Evolutionary conservation across 1,140 invertebrate species (phyloP).

Genomic region (Euura lappo): DNA sequence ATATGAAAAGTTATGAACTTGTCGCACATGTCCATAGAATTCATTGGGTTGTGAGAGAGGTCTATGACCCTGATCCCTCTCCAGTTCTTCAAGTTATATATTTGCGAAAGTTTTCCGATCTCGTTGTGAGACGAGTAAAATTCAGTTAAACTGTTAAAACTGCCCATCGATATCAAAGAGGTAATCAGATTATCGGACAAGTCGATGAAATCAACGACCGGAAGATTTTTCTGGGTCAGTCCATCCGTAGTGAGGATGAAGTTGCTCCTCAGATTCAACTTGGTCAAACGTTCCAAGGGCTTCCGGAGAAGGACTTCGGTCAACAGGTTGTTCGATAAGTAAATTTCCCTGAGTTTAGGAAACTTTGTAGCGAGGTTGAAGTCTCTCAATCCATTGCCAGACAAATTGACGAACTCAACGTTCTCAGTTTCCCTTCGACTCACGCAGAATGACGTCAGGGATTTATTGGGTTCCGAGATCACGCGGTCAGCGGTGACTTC

Average conservation of each 20-base stretch:
- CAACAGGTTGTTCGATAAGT: slow-evolving; percentile 24
- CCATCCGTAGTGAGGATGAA: slow-evolving; percentile 23
- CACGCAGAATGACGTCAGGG: slow-evolving; percentile 3
- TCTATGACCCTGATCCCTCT: slow-evolving; percentile 26
- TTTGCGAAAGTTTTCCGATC: slow-evolving; percentile 22
- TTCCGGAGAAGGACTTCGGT: slow-evolving; percentile 2
- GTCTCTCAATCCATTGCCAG: slow-evolving; percentile 13
- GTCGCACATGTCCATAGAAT: slow-evolving; percentile 20
- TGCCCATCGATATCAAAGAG: slow-evolving; percentile 23
- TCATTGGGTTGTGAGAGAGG: slow-evolving; percentile 27
- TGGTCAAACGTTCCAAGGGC: slow-evolving; percentile 23
- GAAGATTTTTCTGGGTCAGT: slow-evolving; percentile 28
- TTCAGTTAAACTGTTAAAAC: slow-evolving; percentile 26
- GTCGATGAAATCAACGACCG: slow-evolving; percentile 29
- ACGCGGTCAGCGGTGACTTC: background rate
- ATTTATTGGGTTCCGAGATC: slow-evolving; percentile 11
- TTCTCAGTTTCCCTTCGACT: background rate
- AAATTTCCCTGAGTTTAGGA: slow-evolving; percentile 21
- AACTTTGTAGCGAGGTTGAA: slow-evolving; percentile 13
- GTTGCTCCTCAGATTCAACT: slow-evolving; percentile 30
- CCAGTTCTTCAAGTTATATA: slow-evolving; percentile 34
- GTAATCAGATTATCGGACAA: slow-evolving; percentile 34
- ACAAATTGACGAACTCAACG: slow-evolving; percentile 12
- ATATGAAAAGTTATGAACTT: slow-evolving; percentile 28
- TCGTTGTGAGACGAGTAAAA: slow-evolving; percentile 33